Evolutionary conservation across 2,113 vertebrate species (phyloP).

Genomic region (Pheucticus melanocephalus): DNA sequence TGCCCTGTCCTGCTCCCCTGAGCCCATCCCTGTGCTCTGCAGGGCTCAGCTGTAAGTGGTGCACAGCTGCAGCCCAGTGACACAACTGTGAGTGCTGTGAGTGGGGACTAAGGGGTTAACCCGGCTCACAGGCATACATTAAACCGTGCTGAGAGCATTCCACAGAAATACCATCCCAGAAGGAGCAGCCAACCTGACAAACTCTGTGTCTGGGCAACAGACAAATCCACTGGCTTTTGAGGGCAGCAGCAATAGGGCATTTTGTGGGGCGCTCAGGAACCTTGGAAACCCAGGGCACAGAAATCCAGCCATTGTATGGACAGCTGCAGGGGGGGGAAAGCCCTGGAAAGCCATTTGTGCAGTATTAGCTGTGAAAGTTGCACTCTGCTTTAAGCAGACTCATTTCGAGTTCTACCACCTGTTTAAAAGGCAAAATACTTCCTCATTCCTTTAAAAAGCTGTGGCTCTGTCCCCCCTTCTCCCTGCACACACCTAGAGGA

Average conservation of each 20-base stretch:
- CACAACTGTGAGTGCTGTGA: rapidly evolving
- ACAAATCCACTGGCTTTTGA: background rate
- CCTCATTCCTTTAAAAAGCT: background rate
- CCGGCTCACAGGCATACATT: background rate
- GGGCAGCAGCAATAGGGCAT: background rate
- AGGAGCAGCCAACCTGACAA: background rate
- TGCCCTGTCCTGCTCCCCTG: background rate
- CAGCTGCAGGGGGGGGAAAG: background rate
- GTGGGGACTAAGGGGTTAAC: background rate
- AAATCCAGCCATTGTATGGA: background rate
- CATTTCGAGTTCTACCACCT: background rate
- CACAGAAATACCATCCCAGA: background rate
- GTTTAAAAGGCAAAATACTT: background rate
- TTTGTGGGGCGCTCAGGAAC: background rate
- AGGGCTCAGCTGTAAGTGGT: background rate
- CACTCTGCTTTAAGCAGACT: background rate
- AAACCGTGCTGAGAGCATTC: constrained; percentile 17
- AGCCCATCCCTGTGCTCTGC: rapidly evolving
- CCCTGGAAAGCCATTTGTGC: background rate
- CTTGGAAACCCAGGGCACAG: background rate
- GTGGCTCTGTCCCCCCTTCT: background rate
- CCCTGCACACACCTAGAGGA: background rate
- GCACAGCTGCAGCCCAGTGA: background rate
- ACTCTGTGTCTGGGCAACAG: background rate
- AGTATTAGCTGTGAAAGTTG: background rate